Evolutionary conservation across 1,140 invertebrate species (phyloP).

Genomic region (Riptortus pedestris): DNA sequence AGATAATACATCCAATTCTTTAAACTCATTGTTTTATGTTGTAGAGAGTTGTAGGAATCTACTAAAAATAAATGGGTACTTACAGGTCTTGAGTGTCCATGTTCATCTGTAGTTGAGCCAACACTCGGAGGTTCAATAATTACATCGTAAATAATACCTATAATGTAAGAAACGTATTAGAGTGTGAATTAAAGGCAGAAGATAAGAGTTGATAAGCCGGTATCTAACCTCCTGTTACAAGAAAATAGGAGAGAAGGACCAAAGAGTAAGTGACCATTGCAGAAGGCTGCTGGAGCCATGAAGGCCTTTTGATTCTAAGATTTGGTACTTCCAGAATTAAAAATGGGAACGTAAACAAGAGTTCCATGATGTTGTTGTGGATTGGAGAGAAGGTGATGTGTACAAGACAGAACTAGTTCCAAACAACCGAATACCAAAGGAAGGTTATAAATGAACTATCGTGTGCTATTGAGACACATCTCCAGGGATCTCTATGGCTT

Average conservation of each 20-base stretch:
- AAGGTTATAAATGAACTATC: too few species aligned
- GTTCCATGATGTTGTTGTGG: conserved; percentile 59
- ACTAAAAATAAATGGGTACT: too few species aligned
- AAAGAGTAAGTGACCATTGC: conserved; percentile 86
- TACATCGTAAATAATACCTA: conserved; percentile 96
- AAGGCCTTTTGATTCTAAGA: conserved; percentile 81
- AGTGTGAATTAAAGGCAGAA: neutral
- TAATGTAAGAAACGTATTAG: conserved; percentile 34
- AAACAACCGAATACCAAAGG: too few species aligned
- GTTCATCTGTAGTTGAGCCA: conserved; percentile 92
- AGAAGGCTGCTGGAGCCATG: conserved; percentile 84
- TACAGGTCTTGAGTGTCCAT: conserved; percentile 86
- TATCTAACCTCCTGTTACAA: conserved; percentile 87
- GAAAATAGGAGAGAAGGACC: conserved; percentile 87
- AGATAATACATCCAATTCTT: too few species aligned
- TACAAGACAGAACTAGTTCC: too few species aligned
- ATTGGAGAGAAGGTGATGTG: too few species aligned
- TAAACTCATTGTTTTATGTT: too few species aligned
- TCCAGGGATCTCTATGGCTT: too few species aligned
- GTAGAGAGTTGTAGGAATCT: too few species aligned
- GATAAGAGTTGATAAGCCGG: neutral
- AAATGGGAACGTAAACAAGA: conserved; percentile 68
- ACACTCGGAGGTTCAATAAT: conserved; percentile 97
- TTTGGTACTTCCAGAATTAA: conserved; percentile 79
- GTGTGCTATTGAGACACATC: too few species aligned